Evolutionary conservation across 2,888 invertebrate genomes (phyloP).

Genomic region (Acanthosepion lycidas): DNA sequence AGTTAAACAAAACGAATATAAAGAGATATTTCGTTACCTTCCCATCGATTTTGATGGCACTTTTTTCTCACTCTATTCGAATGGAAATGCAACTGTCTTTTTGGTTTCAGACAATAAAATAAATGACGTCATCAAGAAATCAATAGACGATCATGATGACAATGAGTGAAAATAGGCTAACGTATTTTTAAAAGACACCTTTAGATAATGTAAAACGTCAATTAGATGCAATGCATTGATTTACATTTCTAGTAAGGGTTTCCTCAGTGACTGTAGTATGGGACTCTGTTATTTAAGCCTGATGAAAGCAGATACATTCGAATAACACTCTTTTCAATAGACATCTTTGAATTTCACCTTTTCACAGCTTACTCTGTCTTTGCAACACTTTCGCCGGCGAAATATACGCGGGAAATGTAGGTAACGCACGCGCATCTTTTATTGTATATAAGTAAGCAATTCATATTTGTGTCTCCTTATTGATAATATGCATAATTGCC

Average conservation of each 20-base stretch:
- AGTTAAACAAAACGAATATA: neutral
- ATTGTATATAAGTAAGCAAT: too few species aligned
- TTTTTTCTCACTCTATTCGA: neutral
- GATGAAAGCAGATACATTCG: neutral
- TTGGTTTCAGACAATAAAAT: neutral
- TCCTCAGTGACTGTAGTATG: neutral
- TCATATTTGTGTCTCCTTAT: conserved; percentile 33
- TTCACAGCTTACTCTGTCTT: neutral
- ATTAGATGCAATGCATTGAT: neutral
- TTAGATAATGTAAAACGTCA: neutral
- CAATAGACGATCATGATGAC: neutral
- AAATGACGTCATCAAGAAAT: neutral
- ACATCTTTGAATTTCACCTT: neutral
- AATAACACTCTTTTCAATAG: neutral
- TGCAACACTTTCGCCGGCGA: neutral
- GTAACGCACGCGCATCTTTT: neutral
- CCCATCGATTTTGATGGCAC: neutral
- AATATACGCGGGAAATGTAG: neutral
- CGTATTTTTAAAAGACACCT: neutral
- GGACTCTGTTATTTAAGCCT: neutral
- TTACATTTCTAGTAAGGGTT: neutral
- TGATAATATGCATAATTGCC: neutral
- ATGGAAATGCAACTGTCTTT: neutral
- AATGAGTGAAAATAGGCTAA: conserved; percentile 7
- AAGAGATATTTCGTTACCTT: neutral